A percentile compares a stretch with the other conserved stretches of the same genome.
These are phyloP conservation scores for Perccottus glenii DNA, from an alignment of 2,113 vertebrate genomes.

Conservation along the genomic window DNA sequence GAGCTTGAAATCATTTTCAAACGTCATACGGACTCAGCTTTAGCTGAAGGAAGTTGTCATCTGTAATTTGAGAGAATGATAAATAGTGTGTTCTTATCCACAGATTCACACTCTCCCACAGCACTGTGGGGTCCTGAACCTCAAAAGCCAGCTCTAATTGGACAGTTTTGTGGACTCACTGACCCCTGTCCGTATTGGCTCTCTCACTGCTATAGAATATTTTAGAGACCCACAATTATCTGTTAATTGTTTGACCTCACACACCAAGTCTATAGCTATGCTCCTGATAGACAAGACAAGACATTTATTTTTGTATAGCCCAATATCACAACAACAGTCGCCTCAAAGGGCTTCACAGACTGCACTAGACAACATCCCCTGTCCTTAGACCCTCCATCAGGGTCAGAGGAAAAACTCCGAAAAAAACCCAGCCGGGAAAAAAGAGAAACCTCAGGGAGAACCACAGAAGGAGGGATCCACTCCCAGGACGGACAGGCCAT, in stretches of 20 bases:
- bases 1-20: neutral
- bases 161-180: constrained; percentile 3
- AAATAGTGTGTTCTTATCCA: constrained; percentile 5
- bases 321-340: no score
- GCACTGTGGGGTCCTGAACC: constrained; percentile 6
- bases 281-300: neutral
- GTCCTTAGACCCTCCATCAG: no score
- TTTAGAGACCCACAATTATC: constrained; percentile 7
- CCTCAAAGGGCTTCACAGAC: no score
- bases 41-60: constrained; percentile 4
- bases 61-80: constrained; percentile 1
- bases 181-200: constrained; percentile 7
- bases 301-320: no score
- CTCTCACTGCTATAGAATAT: neutral
- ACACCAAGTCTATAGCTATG: neutral
- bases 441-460: no score
- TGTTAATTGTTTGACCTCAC: constrained; percentile 6
- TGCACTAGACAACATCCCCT: no score
- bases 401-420: no score
- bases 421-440: no score
- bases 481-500: no score
- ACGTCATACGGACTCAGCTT: constrained; percentile 1
- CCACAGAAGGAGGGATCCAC: no score
- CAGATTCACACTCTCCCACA: neutral
- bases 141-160: constrained; percentile 17